These are phyloP conservation scores for Rhincodon typus DNA, from an alignment of 2,797 vertebrate genomes.

Conservation along the genomic window DNA sequence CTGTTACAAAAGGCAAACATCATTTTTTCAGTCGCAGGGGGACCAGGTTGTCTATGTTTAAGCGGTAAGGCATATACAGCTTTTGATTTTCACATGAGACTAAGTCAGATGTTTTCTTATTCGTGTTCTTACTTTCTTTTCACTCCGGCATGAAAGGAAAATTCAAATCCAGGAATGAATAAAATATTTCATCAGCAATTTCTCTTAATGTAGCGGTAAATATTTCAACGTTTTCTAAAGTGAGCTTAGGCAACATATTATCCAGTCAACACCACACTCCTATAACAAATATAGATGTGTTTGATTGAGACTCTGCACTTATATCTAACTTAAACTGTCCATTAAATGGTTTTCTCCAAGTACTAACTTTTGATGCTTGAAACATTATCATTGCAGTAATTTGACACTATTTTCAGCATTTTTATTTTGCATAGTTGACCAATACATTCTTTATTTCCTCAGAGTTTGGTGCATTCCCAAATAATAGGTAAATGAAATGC, in stretches of 20 bases:
- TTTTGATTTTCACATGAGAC: not conserved
- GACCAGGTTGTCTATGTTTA: not conserved
- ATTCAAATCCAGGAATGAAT: not conserved
- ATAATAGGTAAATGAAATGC: not conserved
- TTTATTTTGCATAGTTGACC: not conserved
- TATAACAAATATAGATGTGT: not conserved
- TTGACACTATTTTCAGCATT: not conserved
- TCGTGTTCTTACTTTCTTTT: not conserved
- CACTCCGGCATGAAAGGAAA: not conserved
- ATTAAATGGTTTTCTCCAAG: not conserved
- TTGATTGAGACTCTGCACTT: not conserved
- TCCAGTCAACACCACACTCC: not conserved
- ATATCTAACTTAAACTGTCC: not conserved
- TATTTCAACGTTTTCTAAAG: not conserved
- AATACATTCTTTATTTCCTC: not conserved
- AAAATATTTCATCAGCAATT: not conserved
- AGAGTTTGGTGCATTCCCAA: not conserved
- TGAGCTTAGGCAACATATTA: not conserved
- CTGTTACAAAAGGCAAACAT: not conserved
- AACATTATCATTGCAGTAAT: not conserved
- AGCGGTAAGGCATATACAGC: not conserved
- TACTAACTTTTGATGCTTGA: slow-evolving; percentile 1
- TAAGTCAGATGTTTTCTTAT: not conserved
- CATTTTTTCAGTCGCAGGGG: not conserved
- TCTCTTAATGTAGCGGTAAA: not conserved